These are phyloP conservation scores for Hypothenemus hampei DNA, from an alignment of 1,140 invertebrate species.

Conservation along the genomic window DNA sequence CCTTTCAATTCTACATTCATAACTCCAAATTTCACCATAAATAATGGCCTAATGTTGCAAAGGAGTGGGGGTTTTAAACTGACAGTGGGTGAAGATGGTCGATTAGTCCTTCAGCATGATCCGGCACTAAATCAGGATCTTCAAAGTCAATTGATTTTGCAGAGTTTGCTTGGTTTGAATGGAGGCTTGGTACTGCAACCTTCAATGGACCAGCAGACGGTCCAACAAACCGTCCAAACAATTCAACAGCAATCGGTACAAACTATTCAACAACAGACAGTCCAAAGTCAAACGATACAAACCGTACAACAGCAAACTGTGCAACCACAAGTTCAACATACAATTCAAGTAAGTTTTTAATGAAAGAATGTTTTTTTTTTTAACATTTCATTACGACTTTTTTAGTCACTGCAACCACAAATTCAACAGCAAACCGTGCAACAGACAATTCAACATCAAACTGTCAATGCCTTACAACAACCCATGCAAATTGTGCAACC, in stretches of 20 bases:
- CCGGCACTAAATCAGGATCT: constrained; percentile 42
- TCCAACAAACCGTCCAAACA: constrained; percentile 45
- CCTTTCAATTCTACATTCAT: constrained; percentile 40
- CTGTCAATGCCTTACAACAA: constrained; percentile 39
- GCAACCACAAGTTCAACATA: constrained; percentile 40
- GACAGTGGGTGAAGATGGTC: constrained; percentile 43
- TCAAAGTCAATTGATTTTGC: constrained; percentile 43
- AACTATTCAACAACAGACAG: constrained; percentile 45
- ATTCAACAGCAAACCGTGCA: constrained; percentile 43
- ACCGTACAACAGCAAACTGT: constrained; percentile 45
- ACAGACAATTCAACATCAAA: constrained; percentile 43
- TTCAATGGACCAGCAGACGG: constrained; percentile 43
- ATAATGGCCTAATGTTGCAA: constrained; percentile 43
- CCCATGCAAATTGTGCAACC: constrained; percentile 43
- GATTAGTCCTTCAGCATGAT: constrained; percentile 44
- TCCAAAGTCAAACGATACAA: constrained; percentile 44
- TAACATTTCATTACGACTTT: background rate
- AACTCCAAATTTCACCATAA: constrained; percentile 44
- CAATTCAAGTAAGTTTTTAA: constrained; percentile 28
- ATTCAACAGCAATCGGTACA: constrained; percentile 45
- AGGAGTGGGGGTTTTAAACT: constrained; percentile 41
- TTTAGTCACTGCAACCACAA: constrained; percentile 36
- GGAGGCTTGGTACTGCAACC: constrained; percentile 42
- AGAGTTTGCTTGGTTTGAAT: constrained; percentile 43
- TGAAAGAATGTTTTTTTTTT: no score